Conservation (phyloP, 2,113 vertebrate genomes). For the Anser brachyrhynchus region DNA sequence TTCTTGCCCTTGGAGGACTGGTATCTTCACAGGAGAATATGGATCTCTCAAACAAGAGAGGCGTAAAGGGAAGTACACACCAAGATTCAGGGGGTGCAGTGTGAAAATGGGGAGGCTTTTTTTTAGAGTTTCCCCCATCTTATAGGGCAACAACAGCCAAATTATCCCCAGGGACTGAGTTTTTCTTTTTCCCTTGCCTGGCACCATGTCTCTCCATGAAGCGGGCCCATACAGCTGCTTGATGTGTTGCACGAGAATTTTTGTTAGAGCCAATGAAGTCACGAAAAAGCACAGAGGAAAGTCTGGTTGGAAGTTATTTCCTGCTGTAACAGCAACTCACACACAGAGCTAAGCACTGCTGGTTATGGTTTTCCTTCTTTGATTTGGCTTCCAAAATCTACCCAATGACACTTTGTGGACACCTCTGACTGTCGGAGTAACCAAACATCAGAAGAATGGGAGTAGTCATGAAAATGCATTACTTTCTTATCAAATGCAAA, state of each 20-base stretch:
- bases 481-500: neutral
- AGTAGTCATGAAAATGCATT: neutral
- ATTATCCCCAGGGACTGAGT: neutral
- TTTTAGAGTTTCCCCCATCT: neutral
- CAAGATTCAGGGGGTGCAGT: neutral
- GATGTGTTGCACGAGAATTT: neutral
- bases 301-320: neutral
- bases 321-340: neutral
- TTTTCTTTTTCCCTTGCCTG: neutral
- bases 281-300: neutral
- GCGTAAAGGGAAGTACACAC: neutral
- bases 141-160: neutral
- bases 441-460: neutral
- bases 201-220: neutral
- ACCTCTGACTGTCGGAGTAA: neutral
- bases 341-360: neutral
- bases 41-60: neutral
- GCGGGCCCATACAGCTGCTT: neutral
- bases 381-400: neutral
- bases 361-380: neutral
- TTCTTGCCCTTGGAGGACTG: neutral
- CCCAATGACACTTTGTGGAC: fast-evolving
- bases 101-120: neutral
- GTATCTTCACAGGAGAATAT: neutral
- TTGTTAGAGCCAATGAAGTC: neutral